Conservation (phyloP, 2,113 vertebrate genomes). For the Megaptera novaeangliae region DNA sequence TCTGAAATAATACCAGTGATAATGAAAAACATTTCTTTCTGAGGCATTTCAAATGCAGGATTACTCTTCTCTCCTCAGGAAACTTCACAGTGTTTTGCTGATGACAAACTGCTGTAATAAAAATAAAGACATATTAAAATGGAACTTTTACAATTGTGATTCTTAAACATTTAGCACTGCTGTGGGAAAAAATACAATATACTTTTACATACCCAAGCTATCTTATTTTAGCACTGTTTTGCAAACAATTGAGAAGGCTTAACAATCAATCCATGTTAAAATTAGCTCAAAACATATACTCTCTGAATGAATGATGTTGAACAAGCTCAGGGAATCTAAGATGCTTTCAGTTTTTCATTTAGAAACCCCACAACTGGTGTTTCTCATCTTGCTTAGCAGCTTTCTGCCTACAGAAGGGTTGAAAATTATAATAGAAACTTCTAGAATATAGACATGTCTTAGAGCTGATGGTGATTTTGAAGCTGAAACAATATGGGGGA, state of each 20-base stretch:
- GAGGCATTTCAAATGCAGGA: constrained; percentile 37
- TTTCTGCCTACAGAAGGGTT: background rate
- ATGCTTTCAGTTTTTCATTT: constrained; percentile 28
- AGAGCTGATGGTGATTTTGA: constrained; percentile 6
- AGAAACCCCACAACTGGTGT: background rate
- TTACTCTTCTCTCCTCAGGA: constrained; percentile 45
- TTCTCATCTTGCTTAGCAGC: background rate
- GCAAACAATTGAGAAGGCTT: constrained; percentile 28
- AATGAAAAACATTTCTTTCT: constrained; percentile 59
- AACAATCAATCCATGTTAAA: constrained; percentile 42
- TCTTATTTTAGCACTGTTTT: constrained; percentile 46
- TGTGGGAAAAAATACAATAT: constrained; percentile 19
- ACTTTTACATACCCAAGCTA: background rate
- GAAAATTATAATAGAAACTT: constrained; percentile 30
- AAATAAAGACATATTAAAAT: constrained; percentile 60
- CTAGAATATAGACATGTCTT: background rate
- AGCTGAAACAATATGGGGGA: background rate
- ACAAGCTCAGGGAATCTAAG: background rate
- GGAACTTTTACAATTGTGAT: constrained; percentile 55
- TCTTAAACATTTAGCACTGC: constrained; percentile 34
- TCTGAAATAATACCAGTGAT: constrained; percentile 47
- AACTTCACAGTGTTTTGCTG: constrained; percentile 61
- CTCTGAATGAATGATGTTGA: constrained; percentile 27
- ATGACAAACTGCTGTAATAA: constrained; percentile 67
- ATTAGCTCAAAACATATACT: constrained; percentile 2